Evolutionary conservation across 2,113 vertebrate genomes (phyloP), one percentile per base, ranked within the genome.

Genomic region (Copsychus sechellarum): DNA sequence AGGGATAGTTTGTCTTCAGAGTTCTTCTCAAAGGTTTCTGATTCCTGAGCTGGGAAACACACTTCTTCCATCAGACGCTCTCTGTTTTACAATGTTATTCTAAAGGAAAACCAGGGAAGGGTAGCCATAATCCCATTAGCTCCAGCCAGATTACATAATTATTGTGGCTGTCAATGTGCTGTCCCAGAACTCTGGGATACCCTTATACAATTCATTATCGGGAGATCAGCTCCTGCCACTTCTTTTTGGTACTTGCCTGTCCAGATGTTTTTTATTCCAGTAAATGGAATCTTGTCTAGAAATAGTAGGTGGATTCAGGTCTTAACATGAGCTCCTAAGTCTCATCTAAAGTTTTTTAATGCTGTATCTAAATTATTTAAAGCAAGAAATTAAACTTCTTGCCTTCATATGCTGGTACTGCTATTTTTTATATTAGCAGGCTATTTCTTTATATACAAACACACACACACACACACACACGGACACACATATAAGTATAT

Each of bases 241-340:
- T 81, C 43, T 57, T 88, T 89, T 69, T 62, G 43, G 20, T 69
- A 57, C 7, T 36, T 76, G 2, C 22, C 50, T 83, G 58, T 69
- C 28, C 66, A 80, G 88, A 88, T 54, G 20, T 6, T 94, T 94
- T 88, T 85, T 80, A 51, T 86, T 85, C 31, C 7, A 19, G 36
- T 85, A 72, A 93, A 87, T 25, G 9, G 14, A 93, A 65, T 48
- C 13, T 69, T 53, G 62, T 45, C 23, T 83, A 77, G 31, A 72
- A 88, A 81, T 40, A 64, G 40, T 31, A 78, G 29, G 26, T 74
- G 33, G 24, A 71, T 51, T 85, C 20, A 23, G 34, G 15, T 40
- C 31, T 76, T 64, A 61, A 42, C 1, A 1, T 66, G 22, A 0
- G 0, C 81, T 61, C 19, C 82, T 48, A 54, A n/a, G 5, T 64